Evolutionary conservation across 1,140 invertebrate species (phyloP).

Genomic region (Drosophila santomea): DNA sequence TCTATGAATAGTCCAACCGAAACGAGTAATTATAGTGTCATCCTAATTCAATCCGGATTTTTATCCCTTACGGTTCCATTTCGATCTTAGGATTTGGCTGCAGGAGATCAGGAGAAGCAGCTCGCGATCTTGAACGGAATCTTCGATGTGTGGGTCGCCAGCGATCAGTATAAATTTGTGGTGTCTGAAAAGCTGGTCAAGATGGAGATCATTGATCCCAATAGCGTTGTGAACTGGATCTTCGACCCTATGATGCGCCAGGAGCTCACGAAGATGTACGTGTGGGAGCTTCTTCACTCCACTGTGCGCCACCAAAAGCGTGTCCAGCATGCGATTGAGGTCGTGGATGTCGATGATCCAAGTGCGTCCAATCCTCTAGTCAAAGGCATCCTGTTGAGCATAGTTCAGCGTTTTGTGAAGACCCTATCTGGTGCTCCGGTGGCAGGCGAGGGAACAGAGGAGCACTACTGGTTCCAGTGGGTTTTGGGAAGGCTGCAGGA

Average conservation of each 20-base stretch:
- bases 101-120: not conserved
- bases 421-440: slow-evolving; percentile 3
- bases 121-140: slow-evolving; percentile 29
- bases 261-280: slow-evolving; percentile 54
- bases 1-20: too few species aligned
- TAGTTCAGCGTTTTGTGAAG: slow-evolving; percentile 15
- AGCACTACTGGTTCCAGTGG: slow-evolving; percentile 51
- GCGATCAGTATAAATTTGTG: slow-evolving; percentile 38
- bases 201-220: slow-evolving; percentile 21
- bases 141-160: slow-evolving; percentile 49
- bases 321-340: not conserved
- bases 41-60: too few species aligned
- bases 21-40: too few species aligned
- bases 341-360: not conserved
- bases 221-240: slow-evolving; percentile 33
- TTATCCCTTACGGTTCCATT: not conserved
- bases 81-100: slow-evolving; percentile 4
- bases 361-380: not conserved
- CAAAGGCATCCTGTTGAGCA: slow-evolving; percentile 24
- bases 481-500: slow-evolving; percentile 43
- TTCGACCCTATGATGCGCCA: slow-evolving; percentile 24
- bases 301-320: slow-evolving; percentile 25
- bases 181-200: slow-evolving; percentile 38
- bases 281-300: slow-evolving; percentile 54
- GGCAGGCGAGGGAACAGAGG: not conserved